Conservation (phyloP, 2,888 invertebrate species). For the Drosophila paranaensis region DNA sequence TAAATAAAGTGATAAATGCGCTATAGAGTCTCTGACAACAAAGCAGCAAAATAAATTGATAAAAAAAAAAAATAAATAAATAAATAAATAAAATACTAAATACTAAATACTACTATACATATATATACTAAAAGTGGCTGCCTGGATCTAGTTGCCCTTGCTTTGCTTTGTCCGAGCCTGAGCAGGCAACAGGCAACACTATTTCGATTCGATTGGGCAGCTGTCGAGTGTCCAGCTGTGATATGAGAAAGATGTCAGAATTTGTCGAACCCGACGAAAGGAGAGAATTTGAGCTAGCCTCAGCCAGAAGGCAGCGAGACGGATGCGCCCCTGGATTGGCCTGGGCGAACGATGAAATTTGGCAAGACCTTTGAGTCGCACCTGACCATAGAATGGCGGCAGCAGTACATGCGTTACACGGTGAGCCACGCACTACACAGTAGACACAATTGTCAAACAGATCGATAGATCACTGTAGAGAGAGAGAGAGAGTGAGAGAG, state of each 20-base stretch:
- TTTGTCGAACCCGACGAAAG: constrained; percentile 29
- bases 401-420: constrained; percentile 96
- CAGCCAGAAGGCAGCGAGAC: constrained; percentile 28
- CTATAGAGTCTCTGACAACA: too few species aligned
- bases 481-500: too few species aligned
- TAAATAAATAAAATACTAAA: too few species aligned
- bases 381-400: constrained; percentile 99
- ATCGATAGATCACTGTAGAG: constrained; percentile 2
- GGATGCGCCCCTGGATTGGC: constrained; percentile 33
- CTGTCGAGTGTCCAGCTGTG: background rate
- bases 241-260: constrained; percentile 66
- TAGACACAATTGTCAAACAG: constrained; percentile 2
- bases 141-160: background rate
- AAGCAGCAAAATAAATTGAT: too few species aligned
- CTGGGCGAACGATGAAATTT: constrained; percentile 92
- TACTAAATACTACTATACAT: too few species aligned
- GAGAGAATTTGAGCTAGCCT: constrained; percentile 27
- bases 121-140: too few species aligned
- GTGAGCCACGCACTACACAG: constrained; percentile 77
- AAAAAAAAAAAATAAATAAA: too few species aligned
- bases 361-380: constrained; percentile 98
- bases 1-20: too few species aligned
- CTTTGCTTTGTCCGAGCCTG: background rate
- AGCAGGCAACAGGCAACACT: background rate
- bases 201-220: background rate